Conservation (phyloP, 2,888 invertebrate genomes). For the Xylophagus ater region DNA sequence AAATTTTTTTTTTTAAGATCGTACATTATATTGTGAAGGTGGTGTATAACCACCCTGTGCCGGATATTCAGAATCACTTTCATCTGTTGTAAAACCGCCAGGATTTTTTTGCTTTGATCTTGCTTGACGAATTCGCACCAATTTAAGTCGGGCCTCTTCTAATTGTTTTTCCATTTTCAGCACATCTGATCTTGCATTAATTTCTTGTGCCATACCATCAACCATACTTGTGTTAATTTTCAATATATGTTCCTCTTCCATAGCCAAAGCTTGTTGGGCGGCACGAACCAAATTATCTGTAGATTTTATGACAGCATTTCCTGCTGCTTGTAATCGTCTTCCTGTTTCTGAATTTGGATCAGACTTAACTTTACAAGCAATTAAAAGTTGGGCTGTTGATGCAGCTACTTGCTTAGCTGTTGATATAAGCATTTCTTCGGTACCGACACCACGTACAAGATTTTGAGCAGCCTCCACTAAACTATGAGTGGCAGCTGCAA, state of each 20-base stretch:
- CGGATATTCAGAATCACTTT: constrained; percentile 49
- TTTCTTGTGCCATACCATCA: constrained; percentile 93
- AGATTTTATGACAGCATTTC: constrained; percentile 93
- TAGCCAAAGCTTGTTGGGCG: constrained; percentile 83
- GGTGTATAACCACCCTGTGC: constrained; percentile 20
- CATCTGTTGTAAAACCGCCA: constrained; percentile 41
- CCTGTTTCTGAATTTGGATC: constrained; percentile 93
- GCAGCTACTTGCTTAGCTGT: constrained; percentile 94
- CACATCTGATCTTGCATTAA: constrained; percentile 81
- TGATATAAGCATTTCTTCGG: constrained; percentile 92
- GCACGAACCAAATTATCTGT: constrained; percentile 95
- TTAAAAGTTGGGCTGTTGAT: constrained; percentile 91
- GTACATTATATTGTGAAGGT: constrained; percentile 29
- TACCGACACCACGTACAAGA: constrained; percentile 80
- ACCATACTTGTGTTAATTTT: constrained; percentile 90
- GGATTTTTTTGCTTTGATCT: constrained; percentile 69
- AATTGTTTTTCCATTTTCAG: constrained; percentile 88
- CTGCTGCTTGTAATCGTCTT: constrained; percentile 80
- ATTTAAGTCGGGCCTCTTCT: constrained; percentile 79
- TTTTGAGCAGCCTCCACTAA: constrained; percentile 97
- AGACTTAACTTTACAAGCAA: constrained; percentile 98
- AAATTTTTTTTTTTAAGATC: no score
- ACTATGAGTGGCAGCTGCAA: constrained; percentile 95
- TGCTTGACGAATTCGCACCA: constrained; percentile 86
- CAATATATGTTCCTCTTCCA: constrained; percentile 83